Base-by-base conservation (phyloP, 2,888 invertebrate genomes). In the Lysandra bellargus region DNA sequence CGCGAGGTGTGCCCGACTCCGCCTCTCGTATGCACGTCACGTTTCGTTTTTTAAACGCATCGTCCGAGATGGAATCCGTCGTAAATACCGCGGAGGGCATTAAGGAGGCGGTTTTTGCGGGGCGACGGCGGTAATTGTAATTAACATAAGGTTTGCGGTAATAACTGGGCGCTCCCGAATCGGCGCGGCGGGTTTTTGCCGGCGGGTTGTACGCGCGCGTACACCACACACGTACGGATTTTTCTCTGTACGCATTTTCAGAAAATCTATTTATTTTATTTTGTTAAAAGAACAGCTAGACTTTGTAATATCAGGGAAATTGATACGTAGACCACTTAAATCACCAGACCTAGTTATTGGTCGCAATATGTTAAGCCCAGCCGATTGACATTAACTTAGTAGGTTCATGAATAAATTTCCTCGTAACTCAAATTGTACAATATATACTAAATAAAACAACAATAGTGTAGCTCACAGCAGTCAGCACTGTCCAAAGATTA, bases 61-160 rank as follows among this genome's bases (percentile, higher is more conserved):
- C 79, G 81, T 82, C 81, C 83, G 85, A 85, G 85, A 84, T 84
- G 90, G 91, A 90, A 90, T 92, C 90, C 88, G 88, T 92, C 91
- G 92, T 90, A 92, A 91, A 93, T 93, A 88, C 93, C 89, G 82
- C 84, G 81, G 88, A 86, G 87, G 88, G 90, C 93, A 93, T 93
- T 93, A 93, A 93, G 92, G 92, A 93, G 92, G 92, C 91, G 81
- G 85, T 85, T 93, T 92, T 92, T 92, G 89, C 81, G 79, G 78
- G 85, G 85, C 83, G 82, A 82, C 83, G 85, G 85, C 85, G 84
- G 85, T 87, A 87, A 85, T 85, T 86, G 86, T 86, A 92, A 93
- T 93, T 92, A 93, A 91, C 93, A 93, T 93, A 92, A 92, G 91
- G 87, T 89, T 91, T 91, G 91, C 92, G 91, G 93, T 91, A 93